Percentiles rank a stretch among this genome's conserved stretches.
phyloP scores from a whole-genome alignment of 2,797 vertebrate genomes.

The Sphenodon punctatus region DNA sequence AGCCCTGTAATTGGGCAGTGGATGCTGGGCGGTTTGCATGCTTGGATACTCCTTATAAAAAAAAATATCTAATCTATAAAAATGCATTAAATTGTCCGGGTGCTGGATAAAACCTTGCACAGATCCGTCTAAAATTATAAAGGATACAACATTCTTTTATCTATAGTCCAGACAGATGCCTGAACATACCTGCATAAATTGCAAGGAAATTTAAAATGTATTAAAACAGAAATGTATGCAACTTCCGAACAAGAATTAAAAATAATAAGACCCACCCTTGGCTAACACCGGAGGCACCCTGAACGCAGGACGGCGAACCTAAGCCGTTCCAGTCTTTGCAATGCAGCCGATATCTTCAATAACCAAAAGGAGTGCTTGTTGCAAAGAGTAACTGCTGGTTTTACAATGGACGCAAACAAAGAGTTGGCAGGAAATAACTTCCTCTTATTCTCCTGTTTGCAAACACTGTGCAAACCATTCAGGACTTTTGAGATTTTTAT shows the following conservation, averaged over 20 bases:
- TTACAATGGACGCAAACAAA: background rate
- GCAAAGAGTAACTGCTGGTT: rapidly evolving
- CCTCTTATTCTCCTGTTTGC: background rate
- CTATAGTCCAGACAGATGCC: background rate
- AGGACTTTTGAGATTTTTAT: background rate
- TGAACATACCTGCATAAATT: background rate
- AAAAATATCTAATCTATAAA: background rate
- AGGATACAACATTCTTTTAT: background rate
- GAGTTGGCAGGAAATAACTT: background rate
- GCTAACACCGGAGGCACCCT: too few species aligned
- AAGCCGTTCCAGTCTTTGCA: too few species aligned
- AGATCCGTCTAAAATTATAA: background rate
- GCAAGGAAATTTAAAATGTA: background rate
- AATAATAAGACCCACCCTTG: background rate
- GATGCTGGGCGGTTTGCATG: background rate
- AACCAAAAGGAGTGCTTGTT: rapidly evolving
- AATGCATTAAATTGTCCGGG: background rate
- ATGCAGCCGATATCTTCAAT: too few species aligned
- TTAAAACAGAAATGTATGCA: background rate
- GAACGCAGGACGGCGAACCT: too few species aligned
- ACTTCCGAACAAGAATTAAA: background rate
- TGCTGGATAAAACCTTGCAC: background rate
- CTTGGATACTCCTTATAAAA: background rate
- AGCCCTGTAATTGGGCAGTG: background rate
- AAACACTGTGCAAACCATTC: background rate